A percentile compares a stretch with the other conserved stretches of the same genome.
Evolutionary conservation across 2,888 invertebrate genomes (phyloP).

Genomic region (Odontothrips loti): DNA sequence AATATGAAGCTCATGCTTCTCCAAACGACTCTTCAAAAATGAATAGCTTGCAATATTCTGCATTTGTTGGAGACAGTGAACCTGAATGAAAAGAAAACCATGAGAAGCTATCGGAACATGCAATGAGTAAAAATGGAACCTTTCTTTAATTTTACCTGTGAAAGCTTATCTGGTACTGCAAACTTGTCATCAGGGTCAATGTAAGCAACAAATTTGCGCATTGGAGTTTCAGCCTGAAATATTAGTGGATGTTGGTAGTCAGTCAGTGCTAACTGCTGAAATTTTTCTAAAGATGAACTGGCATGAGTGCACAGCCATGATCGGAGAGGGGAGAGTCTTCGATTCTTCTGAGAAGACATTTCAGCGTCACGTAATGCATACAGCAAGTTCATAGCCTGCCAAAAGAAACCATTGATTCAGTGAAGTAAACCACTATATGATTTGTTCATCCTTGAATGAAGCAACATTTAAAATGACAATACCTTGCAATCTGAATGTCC

Average conservation of each 20-base stretch:
- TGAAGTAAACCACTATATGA: background rate
- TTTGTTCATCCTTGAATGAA: background rate
- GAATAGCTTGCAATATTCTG: slow-evolving; percentile 91
- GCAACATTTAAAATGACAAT: slow-evolving; percentile 26
- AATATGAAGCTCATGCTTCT: slow-evolving; percentile 76
- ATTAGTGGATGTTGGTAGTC: slow-evolving; percentile 67
- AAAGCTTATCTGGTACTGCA: slow-evolving; percentile 83
- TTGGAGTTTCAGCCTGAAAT: slow-evolving; percentile 82
- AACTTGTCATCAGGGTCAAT: slow-evolving; percentile 91
- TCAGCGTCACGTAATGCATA: slow-evolving; percentile 75
- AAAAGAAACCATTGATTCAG: slow-evolving; percentile 29
- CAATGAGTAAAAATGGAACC: slow-evolving; percentile 29
- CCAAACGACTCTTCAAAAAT: slow-evolving; percentile 76
- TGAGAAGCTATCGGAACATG: slow-evolving; percentile 19
- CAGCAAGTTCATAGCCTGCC: slow-evolving; percentile 83
- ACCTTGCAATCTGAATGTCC: slow-evolving; percentile 96
- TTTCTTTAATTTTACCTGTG: slow-evolving; percentile 74
- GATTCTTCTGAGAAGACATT: slow-evolving; percentile 66
- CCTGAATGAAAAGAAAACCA: slow-evolving; percentile 50
- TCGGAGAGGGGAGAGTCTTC: slow-evolving; percentile 79
- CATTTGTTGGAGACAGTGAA: slow-evolving; percentile 85
- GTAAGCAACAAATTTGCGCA: slow-evolving; percentile 84
- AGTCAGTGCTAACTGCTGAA: slow-evolving; percentile 62
- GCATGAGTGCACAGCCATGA: slow-evolving; percentile 91
- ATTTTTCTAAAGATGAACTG: slow-evolving; percentile 73